These are phyloP conservation scores for Malurus alboscapulatus DNA, from an alignment of 2,113 vertebrate genomes.

Conservation along the genomic window DNA sequence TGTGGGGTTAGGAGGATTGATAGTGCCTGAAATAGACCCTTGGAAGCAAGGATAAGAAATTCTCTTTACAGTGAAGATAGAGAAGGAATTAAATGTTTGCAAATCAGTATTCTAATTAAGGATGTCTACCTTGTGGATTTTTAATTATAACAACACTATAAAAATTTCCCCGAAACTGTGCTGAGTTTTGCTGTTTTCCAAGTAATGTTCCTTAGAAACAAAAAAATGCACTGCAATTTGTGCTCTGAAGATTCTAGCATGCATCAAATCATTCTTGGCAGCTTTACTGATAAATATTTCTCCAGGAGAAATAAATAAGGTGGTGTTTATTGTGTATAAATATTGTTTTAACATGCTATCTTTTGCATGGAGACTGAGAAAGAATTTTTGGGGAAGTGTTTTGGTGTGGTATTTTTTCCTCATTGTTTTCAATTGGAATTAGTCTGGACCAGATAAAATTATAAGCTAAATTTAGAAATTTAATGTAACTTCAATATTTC, in stretches of 20 bases:
- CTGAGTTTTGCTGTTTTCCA: background rate
- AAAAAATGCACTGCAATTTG: background rate
- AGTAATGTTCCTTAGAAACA: background rate
- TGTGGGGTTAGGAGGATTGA: constrained; percentile 7
- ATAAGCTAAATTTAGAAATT: background rate
- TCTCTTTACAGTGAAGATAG: background rate
- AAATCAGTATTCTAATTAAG: background rate
- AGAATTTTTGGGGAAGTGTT: background rate
- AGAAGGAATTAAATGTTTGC: constrained; percentile 5
- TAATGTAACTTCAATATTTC: background rate
- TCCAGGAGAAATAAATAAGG: background rate
- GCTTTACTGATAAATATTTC: background rate
- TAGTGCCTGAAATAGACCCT: constrained; percentile 25
- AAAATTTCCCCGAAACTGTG: background rate
- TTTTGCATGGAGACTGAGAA: background rate
- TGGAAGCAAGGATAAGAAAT: background rate
- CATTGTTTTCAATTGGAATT: background rate
- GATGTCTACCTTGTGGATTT: background rate
- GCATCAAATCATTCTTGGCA: background rate
- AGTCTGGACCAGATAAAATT: background rate
- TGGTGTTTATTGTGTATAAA: background rate
- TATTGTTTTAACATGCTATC: background rate
- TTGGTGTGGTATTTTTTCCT: background rate
- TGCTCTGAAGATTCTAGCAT: background rate
- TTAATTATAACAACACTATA: background rate